Conservation (phyloP, 2,113 vertebrate species). For the Protomyctophum bolini region DNA sequence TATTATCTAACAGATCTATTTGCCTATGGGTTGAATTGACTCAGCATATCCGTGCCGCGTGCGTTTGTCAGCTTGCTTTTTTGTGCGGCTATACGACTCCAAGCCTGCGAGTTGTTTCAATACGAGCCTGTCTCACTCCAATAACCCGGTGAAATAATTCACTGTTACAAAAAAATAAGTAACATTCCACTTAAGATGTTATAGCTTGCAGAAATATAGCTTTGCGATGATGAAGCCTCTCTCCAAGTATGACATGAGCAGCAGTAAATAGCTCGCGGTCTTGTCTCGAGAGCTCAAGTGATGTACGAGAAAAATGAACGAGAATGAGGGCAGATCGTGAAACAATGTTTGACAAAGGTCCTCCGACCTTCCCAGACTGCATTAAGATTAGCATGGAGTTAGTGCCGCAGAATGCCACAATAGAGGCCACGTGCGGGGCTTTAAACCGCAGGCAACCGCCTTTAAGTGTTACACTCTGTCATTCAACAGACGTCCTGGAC, state of each 20-base stretch:
- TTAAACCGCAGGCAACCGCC: slow-evolving; percentile 15
- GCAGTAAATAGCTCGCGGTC: neutral
- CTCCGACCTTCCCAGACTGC: slow-evolving; percentile 33
- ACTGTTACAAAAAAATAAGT: no score
- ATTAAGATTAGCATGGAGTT: slow-evolving; percentile 32
- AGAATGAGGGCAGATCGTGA: neutral
- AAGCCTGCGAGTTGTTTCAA: no score
- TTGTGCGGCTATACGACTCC: no score
- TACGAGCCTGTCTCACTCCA: no score
- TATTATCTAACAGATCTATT: no score
- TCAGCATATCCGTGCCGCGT: no score
- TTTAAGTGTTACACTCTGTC: slow-evolving; percentile 53
- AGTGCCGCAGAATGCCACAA: slow-evolving; percentile 14
- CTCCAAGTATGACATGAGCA: slow-evolving; percentile 1
- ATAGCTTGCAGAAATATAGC: no score
- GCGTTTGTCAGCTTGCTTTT: no score
- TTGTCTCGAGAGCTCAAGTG: neutral
- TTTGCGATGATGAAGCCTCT: neutral
- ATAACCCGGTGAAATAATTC: no score
- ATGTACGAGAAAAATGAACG: neutral
- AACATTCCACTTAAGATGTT: no score
- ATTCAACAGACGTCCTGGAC: slow-evolving; percentile 55
- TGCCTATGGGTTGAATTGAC: no score
- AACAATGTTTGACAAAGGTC: slow-evolving; percentile 33
- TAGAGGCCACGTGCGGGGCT: slow-evolving; percentile 5